Conservation (phyloP, 1,140 invertebrate species). For the Pygmarrhopalites habei region DNA sequence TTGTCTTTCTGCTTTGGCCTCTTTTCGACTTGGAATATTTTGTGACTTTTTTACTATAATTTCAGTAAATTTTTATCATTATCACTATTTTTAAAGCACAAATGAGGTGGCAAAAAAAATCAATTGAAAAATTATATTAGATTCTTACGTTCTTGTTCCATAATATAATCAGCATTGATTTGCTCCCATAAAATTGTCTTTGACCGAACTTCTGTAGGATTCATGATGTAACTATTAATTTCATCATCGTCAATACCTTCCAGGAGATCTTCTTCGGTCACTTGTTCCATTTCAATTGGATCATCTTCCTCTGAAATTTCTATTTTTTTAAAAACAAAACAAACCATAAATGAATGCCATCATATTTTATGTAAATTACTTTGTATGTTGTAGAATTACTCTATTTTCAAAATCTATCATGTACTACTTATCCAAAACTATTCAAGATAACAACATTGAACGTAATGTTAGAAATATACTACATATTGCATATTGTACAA, state of each 20-base stretch:
- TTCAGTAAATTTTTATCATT: neutral
- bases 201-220: conserved; percentile 63
- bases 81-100: conserved; percentile 5
- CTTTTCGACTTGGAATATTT: conserved; percentile 39
- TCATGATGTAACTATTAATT: conserved; percentile 78
- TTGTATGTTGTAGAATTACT: no score
- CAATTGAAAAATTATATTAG: no score
- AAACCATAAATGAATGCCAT: no score
- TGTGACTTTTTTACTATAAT: conserved; percentile 57
- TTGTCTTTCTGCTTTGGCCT: conserved; percentile 5
- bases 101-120: no score
- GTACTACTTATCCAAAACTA: no score
- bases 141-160: conserved; percentile 69
- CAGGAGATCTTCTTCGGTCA: conserved; percentile 61
- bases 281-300: conserved; percentile 41
- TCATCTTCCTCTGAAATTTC: conserved; percentile 43
- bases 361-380: no score
- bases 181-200: conserved; percentile 79
- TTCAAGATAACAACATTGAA: no score
- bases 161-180: conserved; percentile 74
- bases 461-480: no score
- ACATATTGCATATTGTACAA: no score
- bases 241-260: conserved; percentile 80
- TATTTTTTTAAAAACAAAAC: no score
- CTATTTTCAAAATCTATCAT: no score